Percentiles rank a stretch among this genome's conserved stretches.
These are phyloP conservation scores for Anastrepha obliqua DNA, from an alignment of 1,140 invertebrate species.

Conservation along the genomic window DNA sequence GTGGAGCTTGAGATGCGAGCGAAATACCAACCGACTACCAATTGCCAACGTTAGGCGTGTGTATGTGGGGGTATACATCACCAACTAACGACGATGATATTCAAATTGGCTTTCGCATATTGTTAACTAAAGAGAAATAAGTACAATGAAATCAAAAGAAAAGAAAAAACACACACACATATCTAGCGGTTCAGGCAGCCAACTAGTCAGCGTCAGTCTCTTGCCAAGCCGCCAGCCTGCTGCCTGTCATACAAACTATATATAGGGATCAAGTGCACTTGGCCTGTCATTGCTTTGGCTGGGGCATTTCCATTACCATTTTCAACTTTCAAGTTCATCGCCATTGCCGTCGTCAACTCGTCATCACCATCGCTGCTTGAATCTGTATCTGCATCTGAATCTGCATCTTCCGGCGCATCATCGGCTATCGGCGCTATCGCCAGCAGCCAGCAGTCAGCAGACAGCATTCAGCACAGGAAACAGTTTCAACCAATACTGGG, in stretches of 20 bases:
- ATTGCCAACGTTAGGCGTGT: neutral
- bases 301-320: constrained; percentile 5
- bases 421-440: constrained; percentile 29
- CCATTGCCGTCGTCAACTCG: constrained; percentile 26
- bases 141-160: neutral
- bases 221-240: neutral
- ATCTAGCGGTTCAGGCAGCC: no score
- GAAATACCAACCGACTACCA: neutral
- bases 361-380: neutral
- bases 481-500: constrained; percentile 2
- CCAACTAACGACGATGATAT: constrained; percentile 41
- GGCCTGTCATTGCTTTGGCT: constrained; percentile 44
- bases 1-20: neutral
- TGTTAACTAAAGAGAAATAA: constrained; percentile 13
- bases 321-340: constrained; percentile 50
- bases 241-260: constrained; percentile 3
- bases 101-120: constrained; percentile 51
- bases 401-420: neutral
- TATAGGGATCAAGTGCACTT: constrained; percentile 45
- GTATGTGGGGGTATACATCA: neutral
- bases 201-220: no score
- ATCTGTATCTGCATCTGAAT: constrained; percentile 12
- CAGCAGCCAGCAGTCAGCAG: neutral
- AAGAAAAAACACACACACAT: neutral
- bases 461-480: neutral